Conservation (phyloP, 2,113 vertebrate species). For the Abramis brama region DNA sequence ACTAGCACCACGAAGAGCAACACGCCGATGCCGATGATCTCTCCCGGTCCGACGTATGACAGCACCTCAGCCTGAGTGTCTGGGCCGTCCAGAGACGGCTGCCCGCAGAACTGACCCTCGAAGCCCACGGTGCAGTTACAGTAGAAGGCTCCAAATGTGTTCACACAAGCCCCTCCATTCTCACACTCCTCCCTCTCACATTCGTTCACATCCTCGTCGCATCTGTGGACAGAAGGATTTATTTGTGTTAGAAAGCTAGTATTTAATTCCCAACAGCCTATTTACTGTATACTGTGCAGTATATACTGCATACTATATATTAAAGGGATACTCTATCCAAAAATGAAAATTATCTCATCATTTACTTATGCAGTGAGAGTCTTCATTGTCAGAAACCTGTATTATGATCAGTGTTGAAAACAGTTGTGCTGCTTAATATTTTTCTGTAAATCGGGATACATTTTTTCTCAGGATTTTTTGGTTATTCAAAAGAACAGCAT, state of each 20-base stretch:
- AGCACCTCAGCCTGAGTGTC: slow-evolving; percentile 84
- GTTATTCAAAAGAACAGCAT: background rate
- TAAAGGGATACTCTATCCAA: background rate
- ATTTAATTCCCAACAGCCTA: no score
- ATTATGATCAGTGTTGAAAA: no score
- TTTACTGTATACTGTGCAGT: background rate
- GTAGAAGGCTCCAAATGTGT: slow-evolving; percentile 87
- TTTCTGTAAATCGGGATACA: no score
- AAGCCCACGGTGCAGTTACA: slow-evolving; percentile 92
- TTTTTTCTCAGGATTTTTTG: background rate
- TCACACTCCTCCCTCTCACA: slow-evolving; percentile 87
- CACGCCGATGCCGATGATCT: slow-evolving; percentile 90
- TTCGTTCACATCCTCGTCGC: slow-evolving; percentile 90
- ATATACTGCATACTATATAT: background rate
- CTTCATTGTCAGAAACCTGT: no score
- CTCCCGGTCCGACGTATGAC: slow-evolving; percentile 91
- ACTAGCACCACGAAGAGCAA: slow-evolving; percentile 87
- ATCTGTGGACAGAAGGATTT: slow-evolving; percentile 74
- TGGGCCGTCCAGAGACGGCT: slow-evolving; percentile 73
- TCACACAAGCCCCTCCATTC: slow-evolving; percentile 86
- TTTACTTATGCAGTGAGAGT: background rate
- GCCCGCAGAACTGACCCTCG: slow-evolving; percentile 84
- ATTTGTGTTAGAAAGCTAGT: no score
- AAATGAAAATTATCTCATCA: background rate
- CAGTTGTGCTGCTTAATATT: no score